phyloP scores from a whole-genome alignment of 1,140 invertebrate species.

The Halesus radiatus region DNA sequence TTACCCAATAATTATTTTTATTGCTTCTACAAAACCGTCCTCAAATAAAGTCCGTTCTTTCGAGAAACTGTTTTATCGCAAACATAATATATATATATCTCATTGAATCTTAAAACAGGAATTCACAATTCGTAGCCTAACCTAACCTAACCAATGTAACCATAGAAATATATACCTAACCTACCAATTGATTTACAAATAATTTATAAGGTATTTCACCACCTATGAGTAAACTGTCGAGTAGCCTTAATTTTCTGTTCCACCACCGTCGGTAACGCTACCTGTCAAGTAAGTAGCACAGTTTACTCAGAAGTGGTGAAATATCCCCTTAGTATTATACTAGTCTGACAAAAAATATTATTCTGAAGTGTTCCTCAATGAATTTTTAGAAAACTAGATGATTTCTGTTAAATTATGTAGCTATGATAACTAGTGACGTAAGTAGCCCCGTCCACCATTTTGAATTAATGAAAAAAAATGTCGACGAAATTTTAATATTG shows the following conservation, averaged over 20 bases:
- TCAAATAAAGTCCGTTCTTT: constrained; percentile 1
- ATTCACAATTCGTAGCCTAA: neutral
- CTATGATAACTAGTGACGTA: neutral
- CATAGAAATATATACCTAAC: neutral
- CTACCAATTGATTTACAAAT: neutral
- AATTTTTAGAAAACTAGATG: neutral
- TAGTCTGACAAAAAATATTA: neutral
- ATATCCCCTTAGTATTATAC: neutral
- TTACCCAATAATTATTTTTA: no score
- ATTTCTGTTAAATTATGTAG: neutral
- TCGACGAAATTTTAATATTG: neutral
- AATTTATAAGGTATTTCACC: neutral
- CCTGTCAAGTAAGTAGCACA: no score
- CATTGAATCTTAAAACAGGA: neutral
- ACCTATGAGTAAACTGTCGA: no score
- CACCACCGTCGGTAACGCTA: no score
- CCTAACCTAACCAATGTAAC: neutral
- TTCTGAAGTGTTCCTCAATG: neutral
- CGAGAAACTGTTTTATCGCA: neutral
- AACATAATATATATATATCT: neutral
- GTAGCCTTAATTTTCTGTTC: no score
- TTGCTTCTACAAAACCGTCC: neutral
- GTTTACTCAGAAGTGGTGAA: neutral
- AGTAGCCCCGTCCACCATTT: constrained; percentile 13
- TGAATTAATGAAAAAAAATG: neutral